Percentiles rank a stretch among this genome's conserved stretches.
phyloP scores from a whole-genome alignment of 2,797 vertebrate species.

The Poeciliopsis turneri region DNA sequence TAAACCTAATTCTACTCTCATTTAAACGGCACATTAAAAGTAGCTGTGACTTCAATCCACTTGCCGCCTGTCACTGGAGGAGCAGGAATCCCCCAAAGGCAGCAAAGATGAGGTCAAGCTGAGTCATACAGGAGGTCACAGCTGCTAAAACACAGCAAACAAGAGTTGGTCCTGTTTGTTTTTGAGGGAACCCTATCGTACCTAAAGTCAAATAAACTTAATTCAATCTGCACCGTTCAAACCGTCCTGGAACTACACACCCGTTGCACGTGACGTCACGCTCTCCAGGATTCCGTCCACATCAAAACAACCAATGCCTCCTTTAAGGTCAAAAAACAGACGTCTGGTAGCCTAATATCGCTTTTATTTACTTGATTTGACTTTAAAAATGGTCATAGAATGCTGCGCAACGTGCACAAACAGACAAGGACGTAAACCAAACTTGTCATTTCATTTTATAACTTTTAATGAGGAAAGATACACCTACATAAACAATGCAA shows the following conservation, averaged over 20 bases:
- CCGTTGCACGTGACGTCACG: too few relatives aligned
- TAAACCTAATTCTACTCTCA: background rate
- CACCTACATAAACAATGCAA: background rate
- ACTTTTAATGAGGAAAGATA: too few relatives aligned
- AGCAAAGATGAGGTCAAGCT: slow-evolving; percentile 43
- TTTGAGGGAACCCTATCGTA: slow-evolving; percentile 69
- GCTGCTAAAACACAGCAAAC: slow-evolving; percentile 76
- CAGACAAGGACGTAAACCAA: too few relatives aligned
- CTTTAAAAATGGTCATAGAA: too few relatives aligned
- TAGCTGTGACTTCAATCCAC: slow-evolving; percentile 8
- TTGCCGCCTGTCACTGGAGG: slow-evolving; percentile 45
- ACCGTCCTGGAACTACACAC: slow-evolving; percentile 10
- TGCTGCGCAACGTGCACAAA: too few relatives aligned
- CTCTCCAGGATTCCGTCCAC: too few relatives aligned
- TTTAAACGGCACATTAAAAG: slow-evolving; percentile 10
- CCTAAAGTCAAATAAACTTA: slow-evolving; percentile 70
- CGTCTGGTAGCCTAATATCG: too few relatives aligned
- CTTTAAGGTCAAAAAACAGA: too few relatives aligned
- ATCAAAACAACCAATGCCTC: too few relatives aligned
- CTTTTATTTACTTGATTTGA: too few relatives aligned
- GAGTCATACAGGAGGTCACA: slow-evolving; percentile 67
- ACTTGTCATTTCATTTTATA: too few relatives aligned
- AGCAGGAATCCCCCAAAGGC: slow-evolving; percentile 50
- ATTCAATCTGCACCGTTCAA: slow-evolving; percentile 32
- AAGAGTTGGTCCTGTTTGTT: slow-evolving; percentile 75